A percentile compares a stretch with the other conserved stretches of the same genome.
These are phyloP conservation scores for Calyptommatus sinebrachiatus DNA, from an alignment of 2,113 vertebrate genomes.

Conservation along the genomic window DNA sequence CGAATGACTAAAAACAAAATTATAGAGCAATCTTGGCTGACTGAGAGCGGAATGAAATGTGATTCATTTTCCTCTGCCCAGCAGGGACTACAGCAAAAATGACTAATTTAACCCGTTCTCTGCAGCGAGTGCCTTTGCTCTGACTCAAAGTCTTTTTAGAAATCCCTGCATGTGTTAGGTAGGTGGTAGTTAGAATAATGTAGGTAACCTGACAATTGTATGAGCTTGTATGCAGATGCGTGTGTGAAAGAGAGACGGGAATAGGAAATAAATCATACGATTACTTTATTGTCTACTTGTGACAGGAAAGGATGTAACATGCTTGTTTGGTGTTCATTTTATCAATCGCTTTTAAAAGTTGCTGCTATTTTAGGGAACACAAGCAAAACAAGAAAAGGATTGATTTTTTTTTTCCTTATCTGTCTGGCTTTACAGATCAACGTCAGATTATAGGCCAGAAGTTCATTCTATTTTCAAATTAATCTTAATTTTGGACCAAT, in stretches of 20 bases:
- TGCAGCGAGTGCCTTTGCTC: neutral
- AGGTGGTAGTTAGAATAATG: neutral
- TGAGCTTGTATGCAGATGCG: neutral
- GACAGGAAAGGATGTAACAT: neutral
- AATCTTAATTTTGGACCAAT: too few species aligned
- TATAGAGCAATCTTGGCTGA: slow-evolving; percentile 72
- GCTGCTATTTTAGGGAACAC: slow-evolving; percentile 45
- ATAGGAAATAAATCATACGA: neutral
- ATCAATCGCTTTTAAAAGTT: slow-evolving; percentile 6
- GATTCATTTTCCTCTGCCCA: slow-evolving; percentile 69
- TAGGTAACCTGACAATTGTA: neutral
- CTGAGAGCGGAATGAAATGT: slow-evolving; percentile 70
- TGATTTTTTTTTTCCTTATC: too few species aligned
- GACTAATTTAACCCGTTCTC: slow-evolving; percentile 49
- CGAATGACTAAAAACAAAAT: slow-evolving; percentile 75
- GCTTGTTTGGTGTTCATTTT: slow-evolving; percentile 30
- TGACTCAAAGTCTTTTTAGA: neutral
- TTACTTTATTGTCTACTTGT: neutral
- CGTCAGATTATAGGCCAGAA: too few species aligned
- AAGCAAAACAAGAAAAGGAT: slow-evolving; percentile 23
- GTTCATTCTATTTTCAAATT: too few species aligned
- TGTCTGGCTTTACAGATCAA: too few species aligned
- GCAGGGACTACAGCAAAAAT: slow-evolving; percentile 50
- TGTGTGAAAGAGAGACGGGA: too few species aligned
- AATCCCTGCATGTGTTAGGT: neutral